These are phyloP conservation scores for Dasysyrphus tricinctus DNA, from an alignment of 2,888 invertebrate genomes.

Conservation along the genomic window DNA sequence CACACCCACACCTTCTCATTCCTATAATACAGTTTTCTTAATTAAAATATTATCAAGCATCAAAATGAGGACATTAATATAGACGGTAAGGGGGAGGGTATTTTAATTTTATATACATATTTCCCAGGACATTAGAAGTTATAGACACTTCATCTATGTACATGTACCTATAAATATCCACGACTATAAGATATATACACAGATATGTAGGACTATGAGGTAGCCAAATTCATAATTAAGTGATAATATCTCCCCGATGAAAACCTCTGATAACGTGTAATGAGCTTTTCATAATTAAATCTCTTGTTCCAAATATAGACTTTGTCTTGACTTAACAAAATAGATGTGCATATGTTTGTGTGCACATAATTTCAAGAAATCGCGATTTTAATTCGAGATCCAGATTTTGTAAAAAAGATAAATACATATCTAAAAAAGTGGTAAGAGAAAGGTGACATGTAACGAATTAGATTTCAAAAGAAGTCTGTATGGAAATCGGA, in stretches of 20 bases:
- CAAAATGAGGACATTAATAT: constrained; percentile 50
- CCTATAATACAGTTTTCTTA: constrained; percentile 49
- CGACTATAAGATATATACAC: background rate
- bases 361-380: background rate
- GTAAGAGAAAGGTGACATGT: background rate
- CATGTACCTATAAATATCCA: background rate
- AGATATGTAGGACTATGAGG: background rate
- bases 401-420: background rate
- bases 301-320: constrained; percentile 34
- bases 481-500: no score
- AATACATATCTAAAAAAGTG: background rate
- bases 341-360: background rate
- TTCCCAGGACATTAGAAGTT: constrained; percentile 51
- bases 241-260: constrained; percentile 65
- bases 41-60: constrained; percentile 73
- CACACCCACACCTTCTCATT: background rate
- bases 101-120: constrained; percentile 2
- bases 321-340: background rate
- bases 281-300: constrained; percentile 61
- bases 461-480: background rate
- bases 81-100: background rate
- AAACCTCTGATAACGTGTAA: constrained; percentile 56
- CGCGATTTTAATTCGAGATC: background rate
- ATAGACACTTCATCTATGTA: constrained; percentile 6
- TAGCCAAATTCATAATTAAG: constrained; percentile 58